Evolutionary conservation across 2,797 vertebrate species (phyloP), one percentile per base, ranked within the genome.

Genomic region (Geotrypetes seraphini): DNA sequence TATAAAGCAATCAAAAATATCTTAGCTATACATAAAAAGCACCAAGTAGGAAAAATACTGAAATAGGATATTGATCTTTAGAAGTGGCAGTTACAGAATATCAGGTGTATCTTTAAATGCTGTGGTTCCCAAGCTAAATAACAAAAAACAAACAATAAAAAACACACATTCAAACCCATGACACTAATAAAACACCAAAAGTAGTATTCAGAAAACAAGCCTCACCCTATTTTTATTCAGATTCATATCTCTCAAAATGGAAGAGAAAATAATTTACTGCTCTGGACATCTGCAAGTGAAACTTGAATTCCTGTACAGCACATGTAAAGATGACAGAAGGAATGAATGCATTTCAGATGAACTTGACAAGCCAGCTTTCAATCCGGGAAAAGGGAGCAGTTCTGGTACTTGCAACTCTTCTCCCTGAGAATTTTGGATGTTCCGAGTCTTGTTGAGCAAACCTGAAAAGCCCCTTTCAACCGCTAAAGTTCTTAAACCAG

Each of bases 381-480:
- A 45, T 53, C 60, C 40, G 15, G 50, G 68, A 58, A 62, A 68
- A 79, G 36, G 68, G 56, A 69, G 52, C 35, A 54, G 1, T 0
- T 63, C 53, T 52, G 44, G 60, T 50, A 48, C 45, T 60, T 75
- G 43, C 35, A 59, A 53, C 51, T 66, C 63, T 62, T 66, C 63
- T 66, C 64, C 64, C 59, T 37, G 51, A 70, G 59, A 50, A 54
- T 41, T 53, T 45, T 60, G 57, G 24, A 46, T 46, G 43, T 47
- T 63, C 70, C 46, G 60, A 75, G 68, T 76, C 54, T 69, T 69
- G 63, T 73, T 57, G 75, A 79, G 64, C 50, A 66, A 79, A 83
- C 73, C 59, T 23, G 25, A 60, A 69, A 69, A 63, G n/a, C n/a
- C 84, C 66, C 60, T 70, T 66, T 70, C 55, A 64, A 68, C 63